Conservation (phyloP, 2,113 vertebrate species). For the Plecotus auritus region DNA sequence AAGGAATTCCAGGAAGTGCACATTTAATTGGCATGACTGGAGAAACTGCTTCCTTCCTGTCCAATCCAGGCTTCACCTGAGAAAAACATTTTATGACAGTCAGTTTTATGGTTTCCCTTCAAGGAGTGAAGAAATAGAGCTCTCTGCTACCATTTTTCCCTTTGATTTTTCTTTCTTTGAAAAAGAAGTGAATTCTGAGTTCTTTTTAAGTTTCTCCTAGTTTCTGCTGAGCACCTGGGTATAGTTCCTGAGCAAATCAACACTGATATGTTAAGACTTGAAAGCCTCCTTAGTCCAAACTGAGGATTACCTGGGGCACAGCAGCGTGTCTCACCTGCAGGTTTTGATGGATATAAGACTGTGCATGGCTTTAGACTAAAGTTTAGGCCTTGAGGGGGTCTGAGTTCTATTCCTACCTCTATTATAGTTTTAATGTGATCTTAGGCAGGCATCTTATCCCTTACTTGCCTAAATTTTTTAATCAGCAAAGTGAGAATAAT, state of each 20-base stretch:
- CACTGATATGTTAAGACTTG: not conserved
- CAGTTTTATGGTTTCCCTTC: not conserved
- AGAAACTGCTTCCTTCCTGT: not conserved
- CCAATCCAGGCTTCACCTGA: not conserved
- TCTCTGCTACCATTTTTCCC: not conserved
- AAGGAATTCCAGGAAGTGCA: not conserved
- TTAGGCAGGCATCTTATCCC: not conserved
- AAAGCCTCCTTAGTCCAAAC: not conserved
- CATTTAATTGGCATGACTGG: not conserved
- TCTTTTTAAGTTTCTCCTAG: not conserved
- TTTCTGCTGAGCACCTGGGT: not conserved
- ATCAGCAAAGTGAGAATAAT: not conserved
- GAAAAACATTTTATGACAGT: not conserved
- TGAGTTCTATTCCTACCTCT: not conserved
- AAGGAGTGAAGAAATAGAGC: not conserved
- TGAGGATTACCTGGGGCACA: not conserved
- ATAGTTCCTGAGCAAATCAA: not conserved
- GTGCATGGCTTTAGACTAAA: not conserved
- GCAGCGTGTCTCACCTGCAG: not conserved
- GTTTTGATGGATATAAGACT: not conserved
- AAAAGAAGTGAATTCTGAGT: not conserved
- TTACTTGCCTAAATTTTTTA: not conserved
- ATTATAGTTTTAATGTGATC: not conserved
- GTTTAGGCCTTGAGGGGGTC: not conserved
- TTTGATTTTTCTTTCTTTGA: not conserved